phyloP scores from a whole-genome alignment of 2,113 vertebrate species.

The Ranitomeya imitator region DNA sequence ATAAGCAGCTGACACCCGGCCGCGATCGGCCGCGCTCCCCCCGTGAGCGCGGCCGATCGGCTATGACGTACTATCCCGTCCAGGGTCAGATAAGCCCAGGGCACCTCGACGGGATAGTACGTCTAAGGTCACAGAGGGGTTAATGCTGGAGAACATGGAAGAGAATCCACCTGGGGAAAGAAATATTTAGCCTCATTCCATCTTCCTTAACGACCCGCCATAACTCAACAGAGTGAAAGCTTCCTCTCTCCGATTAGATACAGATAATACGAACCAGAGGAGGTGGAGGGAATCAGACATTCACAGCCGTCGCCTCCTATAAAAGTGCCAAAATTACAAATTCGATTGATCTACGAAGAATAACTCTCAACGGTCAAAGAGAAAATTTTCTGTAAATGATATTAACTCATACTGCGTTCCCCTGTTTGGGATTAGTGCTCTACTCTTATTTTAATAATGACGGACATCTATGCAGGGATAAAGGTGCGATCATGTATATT shows the following conservation, averaged over 20 bases:
- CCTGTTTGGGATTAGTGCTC: neutral
- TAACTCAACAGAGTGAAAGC: constrained; percentile 30
- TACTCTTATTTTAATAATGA: neutral
- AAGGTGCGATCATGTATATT: neutral
- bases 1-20: too few species aligned
- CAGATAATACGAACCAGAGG: constrained; percentile 34
- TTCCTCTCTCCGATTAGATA: constrained; percentile 39
- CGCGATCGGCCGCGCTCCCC: too few species aligned
- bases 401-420: neutral
- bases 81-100: too few species aligned
- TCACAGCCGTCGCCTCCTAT: neutral
- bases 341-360: neutral
- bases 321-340: neutral
- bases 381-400: neutral
- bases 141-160: constrained; percentile 22
- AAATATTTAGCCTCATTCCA: constrained; percentile 17
- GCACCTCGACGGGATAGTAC: too few species aligned
- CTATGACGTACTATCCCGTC: too few species aligned
- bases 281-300: neutral
- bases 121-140: too few species aligned
- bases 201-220: constrained; percentile 11
- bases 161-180: neutral
- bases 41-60: too few species aligned
- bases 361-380: neutral
- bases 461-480: too few species aligned